A percentile compares a stretch with the other conserved stretches of the same genome.
phyloP scores from a whole-genome alignment of 2,888 invertebrate species.

The Drosophila atripex region DNA sequence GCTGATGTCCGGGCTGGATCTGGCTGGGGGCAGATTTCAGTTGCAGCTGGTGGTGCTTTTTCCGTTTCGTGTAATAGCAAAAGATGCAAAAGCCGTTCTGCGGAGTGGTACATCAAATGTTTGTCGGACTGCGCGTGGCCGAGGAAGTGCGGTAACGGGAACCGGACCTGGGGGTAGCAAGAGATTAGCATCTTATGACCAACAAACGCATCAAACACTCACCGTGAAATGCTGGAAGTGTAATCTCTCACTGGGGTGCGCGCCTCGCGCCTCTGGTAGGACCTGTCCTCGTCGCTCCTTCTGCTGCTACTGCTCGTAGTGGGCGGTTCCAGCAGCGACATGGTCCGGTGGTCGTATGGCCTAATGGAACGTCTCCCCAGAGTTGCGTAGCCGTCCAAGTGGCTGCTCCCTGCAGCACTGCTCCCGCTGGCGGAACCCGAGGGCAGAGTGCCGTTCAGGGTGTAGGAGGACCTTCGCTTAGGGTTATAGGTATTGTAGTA shows the following conservation, averaged over 20 bases:
- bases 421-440: constrained; percentile 45
- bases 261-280: constrained; percentile 77
- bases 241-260: constrained; percentile 78
- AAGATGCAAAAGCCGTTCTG: constrained; percentile 83
- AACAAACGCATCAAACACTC: neutral
- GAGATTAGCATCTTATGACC: constrained; percentile 2
- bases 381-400: constrained; percentile 83
- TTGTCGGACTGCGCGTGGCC: constrained; percentile 83
- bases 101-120: constrained; percentile 84
- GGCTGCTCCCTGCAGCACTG: constrained; percentile 56
- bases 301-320: constrained; percentile 45
- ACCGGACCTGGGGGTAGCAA: constrained; percentile 72
- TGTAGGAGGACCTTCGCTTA: constrained; percentile 82
- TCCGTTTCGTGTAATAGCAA: constrained; percentile 81
- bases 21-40: constrained; percentile 12
- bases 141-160: constrained; percentile 82
- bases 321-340: constrained; percentile 81
- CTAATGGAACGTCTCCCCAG: constrained; percentile 81
- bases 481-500: constrained; percentile 83
- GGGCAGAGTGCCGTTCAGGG: constrained; percentile 73
- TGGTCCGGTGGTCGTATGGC: constrained; percentile 82
- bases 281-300: constrained; percentile 30
- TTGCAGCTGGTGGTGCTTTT: constrained; percentile 55
- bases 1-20: constrained; percentile 38
- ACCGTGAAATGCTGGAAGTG: constrained; percentile 79